Base-by-base conservation (phyloP, 2,113 vertebrate species). In the Phycodurus eques region DNA sequence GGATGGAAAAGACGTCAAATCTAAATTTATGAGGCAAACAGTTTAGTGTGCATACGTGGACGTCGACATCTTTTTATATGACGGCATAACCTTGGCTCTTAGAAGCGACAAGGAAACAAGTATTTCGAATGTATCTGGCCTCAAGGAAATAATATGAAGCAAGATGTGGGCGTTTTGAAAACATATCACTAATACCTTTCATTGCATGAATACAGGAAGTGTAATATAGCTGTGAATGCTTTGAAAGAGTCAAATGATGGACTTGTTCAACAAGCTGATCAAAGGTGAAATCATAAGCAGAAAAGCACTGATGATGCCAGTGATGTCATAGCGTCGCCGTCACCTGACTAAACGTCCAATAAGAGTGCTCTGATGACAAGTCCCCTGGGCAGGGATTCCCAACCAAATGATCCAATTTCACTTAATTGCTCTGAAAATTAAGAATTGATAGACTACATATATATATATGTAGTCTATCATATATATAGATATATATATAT, bases 1-100 rank as follows among this genome's bases (percentile, higher is more conserved):
- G 56, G 27, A 62, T 69, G 67, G 60, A 64, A 71, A 74, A 5
- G 9, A 66, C 42, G 43, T 66, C 10, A 66, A 66, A 47, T 13
- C 20, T 49, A 5, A 19, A 9, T 49, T 66, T 27, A 75, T 54
- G 13, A 31, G 62, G 66, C 43, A 12, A 43, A 61, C 15, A 35
- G 67, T 66, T 27, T 27, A 17, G 22, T 31, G 44, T 66, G 44
- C 43, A 14, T 27, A 47, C 31, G 43, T 17, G 43, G 44, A 15
- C 7, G 22, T 13, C 7, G 27, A 47, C 44, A 47, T 66, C 1
- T 66, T 66, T 27, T 66, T 47, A 15, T 22, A 3, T 20, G 19
- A 65, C 6, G 13, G 15, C 7, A 19, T 15, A 27, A 20, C 33
- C 8, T 22, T 14, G 13, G 63, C n/a, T 47, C 43, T 64, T 20